These are phyloP conservation scores for Stegastes partitus DNA, from an alignment of 2,113 vertebrate genomes.

Conservation along the genomic window DNA sequence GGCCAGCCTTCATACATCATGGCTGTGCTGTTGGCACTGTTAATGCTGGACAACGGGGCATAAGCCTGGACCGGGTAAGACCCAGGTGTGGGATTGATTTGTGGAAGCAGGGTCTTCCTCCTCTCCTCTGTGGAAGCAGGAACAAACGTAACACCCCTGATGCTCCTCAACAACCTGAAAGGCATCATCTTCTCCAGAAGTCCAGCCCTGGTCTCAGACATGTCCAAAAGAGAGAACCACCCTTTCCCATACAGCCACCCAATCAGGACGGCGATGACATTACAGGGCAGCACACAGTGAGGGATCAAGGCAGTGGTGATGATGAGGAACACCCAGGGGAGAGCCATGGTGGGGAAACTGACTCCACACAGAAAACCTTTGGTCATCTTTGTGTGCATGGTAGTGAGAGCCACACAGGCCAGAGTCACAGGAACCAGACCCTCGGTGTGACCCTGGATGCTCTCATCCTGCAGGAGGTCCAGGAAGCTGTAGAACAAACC, in stretches of 20 bases:
- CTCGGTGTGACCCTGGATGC: constrained; percentile 29
- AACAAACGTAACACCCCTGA: constrained; percentile 50
- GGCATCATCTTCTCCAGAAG: constrained; percentile 70
- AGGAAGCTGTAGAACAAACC: constrained; percentile 73
- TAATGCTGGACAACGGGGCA: constrained; percentile 50
- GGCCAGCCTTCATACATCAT: constrained; percentile 71
- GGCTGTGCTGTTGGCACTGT: background rate
- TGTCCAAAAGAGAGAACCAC: constrained; percentile 62
- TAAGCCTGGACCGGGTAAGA: constrained; percentile 81
- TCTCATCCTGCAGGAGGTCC: constrained; percentile 55
- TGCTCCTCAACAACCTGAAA: constrained; percentile 65
- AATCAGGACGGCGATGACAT: constrained; percentile 58
- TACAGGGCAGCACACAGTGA: constrained; percentile 68
- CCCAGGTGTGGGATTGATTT: constrained; percentile 73
- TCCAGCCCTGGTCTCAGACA: constrained; percentile 69
- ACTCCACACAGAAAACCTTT: constrained; percentile 76
- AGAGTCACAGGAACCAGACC: constrained; percentile 69
- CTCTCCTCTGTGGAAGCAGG: constrained; percentile 70
- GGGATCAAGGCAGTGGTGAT: constrained; percentile 63
- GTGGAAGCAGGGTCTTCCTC: constrained; percentile 75
- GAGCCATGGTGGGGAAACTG: constrained; percentile 71
- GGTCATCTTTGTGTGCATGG: constrained; percentile 72
- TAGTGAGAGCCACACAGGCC: constrained; percentile 72
- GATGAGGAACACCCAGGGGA: constrained; percentile 75
- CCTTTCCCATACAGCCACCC: constrained; percentile 74